Evolutionary conservation across 1,140 invertebrate species (phyloP).

Genomic region (Drosophila simulans): DNA sequence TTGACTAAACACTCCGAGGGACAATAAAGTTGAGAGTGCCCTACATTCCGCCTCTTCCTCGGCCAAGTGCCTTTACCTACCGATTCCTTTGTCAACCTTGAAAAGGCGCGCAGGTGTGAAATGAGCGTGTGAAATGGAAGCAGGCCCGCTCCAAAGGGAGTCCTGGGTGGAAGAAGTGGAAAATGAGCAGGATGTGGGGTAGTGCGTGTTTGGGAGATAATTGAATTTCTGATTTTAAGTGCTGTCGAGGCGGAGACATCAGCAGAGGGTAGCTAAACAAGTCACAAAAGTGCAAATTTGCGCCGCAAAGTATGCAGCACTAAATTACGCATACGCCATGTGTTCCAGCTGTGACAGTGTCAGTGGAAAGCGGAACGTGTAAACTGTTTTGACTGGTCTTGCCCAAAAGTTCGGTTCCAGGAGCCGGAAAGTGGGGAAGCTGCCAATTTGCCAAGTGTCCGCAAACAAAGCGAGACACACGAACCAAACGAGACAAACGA

Average conservation of each 20-base stretch:
- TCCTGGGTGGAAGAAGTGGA: neutral
- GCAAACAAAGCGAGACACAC: slow-evolving; percentile 61
- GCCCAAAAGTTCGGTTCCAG: slow-evolving; percentile 10
- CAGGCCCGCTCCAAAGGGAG: slow-evolving; percentile 13
- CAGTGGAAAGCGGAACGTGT: slow-evolving; percentile 54
- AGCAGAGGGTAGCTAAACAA: slow-evolving; percentile 56
- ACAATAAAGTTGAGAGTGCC: slow-evolving; percentile 56
- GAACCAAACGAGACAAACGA: slow-evolving; percentile 36
- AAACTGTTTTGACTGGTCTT: slow-evolving; percentile 52
- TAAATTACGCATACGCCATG: slow-evolving; percentile 80
- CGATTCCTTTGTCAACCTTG: slow-evolving; percentile 44
- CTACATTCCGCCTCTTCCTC: slow-evolving; percentile 15
- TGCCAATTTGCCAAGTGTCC: slow-evolving; percentile 79
- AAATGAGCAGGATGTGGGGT: neutral
- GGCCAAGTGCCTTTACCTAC: slow-evolving; percentile 4
- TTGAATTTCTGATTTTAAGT: slow-evolving; percentile 82
- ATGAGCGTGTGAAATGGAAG: slow-evolving; percentile 69
- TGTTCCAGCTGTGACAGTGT: slow-evolving; percentile 25
- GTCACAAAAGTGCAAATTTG: slow-evolving; percentile 81
- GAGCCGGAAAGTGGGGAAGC: slow-evolving; percentile 5
- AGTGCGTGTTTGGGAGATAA: slow-evolving; percentile 55
- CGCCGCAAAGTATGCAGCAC: slow-evolving; percentile 75
- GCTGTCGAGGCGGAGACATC: slow-evolving; percentile 43
- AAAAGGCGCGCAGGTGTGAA: slow-evolving; percentile 71
- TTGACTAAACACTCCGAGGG: slow-evolving; percentile 29